Conservation (phyloP, 2,888 invertebrate species). For the Crioceris asparagi region DNA sequence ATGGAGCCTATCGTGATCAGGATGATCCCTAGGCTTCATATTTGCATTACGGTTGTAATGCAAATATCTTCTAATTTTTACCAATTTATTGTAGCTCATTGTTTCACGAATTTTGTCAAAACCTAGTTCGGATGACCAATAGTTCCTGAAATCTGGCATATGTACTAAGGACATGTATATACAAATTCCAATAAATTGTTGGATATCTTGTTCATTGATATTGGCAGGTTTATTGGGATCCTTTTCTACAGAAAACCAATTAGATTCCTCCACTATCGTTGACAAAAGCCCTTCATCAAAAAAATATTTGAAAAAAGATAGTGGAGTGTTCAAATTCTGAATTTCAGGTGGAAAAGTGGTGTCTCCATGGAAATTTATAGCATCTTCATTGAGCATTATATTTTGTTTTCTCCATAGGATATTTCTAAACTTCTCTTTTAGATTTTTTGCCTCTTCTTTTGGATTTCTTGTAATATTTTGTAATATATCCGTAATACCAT, state of each 20-base stretch:
- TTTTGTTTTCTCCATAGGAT: neutral
- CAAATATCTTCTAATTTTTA: conserved; percentile 2
- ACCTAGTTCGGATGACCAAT: neutral
- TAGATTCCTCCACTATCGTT: no score
- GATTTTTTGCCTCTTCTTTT: neutral
- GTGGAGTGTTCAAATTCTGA: neutral
- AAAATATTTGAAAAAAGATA: conserved; percentile 5
- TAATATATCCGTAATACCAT: neutral
- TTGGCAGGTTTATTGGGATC: conserved; percentile 5
- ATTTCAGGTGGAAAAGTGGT: neutral
- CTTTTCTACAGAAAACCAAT: conserved; percentile 1
- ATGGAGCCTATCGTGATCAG: conserved; percentile 4
- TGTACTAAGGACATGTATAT: conserved; percentile 3
- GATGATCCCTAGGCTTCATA: conserved; percentile 4
- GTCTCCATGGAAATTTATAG: neutral
- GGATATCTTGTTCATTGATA: neutral
- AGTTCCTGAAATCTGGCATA: conserved; percentile 1
- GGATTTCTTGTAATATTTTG: neutral
- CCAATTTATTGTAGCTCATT: conserved; percentile 4
- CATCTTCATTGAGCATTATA: neutral
- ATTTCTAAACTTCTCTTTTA: neutral
- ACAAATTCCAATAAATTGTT: neutral
- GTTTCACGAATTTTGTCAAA: conserved; percentile 2
- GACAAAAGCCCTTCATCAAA: no score
- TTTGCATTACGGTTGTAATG: conserved; percentile 5